Evolutionary conservation across 2,888 invertebrate genomes (phyloP).

Genomic region (Catocala fraxini): DNA sequence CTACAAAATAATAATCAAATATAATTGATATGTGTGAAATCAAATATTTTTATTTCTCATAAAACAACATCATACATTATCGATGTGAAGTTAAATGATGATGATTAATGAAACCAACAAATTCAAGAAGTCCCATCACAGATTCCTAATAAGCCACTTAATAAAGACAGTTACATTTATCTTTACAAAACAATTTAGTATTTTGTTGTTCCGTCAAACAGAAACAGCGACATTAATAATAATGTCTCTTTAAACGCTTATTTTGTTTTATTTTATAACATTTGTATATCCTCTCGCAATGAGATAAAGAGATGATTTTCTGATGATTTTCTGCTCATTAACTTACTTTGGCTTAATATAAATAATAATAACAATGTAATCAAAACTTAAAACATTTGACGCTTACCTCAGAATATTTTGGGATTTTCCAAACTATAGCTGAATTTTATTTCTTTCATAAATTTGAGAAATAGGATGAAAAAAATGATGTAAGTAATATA

Average conservation of each 20-base stretch:
- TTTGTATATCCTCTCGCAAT: slow-evolving; percentile 29
- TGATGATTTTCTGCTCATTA: slow-evolving; percentile 13
- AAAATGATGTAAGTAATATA: no score
- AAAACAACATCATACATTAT: no score
- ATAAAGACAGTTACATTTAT: background rate
- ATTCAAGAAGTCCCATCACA: background rate
- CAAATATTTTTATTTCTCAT: no score
- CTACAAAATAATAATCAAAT: no score
- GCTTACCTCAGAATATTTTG: no score
- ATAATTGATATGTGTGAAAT: no score
- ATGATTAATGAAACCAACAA: background rate
- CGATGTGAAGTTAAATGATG: no score
- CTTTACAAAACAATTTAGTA: background rate
- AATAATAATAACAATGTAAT: no score
- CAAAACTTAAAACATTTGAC: no score
- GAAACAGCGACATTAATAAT: slow-evolving; percentile 30
- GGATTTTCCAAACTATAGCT: no score
- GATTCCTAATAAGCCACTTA: background rate
- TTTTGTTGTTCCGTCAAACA: slow-evolving; percentile 27
- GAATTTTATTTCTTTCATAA: no score
- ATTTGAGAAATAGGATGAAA: no score
- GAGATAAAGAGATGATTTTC: slow-evolving; percentile 16
- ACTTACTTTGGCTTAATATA: background rate
- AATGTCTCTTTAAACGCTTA: slow-evolving; percentile 43
- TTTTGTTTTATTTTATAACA: slow-evolving; percentile 22